Evolutionary conservation across 2,888 invertebrate genomes (phyloP), one percentile per base, ranked within the genome.

Genomic region (Ennomos fuscantarius): DNA sequence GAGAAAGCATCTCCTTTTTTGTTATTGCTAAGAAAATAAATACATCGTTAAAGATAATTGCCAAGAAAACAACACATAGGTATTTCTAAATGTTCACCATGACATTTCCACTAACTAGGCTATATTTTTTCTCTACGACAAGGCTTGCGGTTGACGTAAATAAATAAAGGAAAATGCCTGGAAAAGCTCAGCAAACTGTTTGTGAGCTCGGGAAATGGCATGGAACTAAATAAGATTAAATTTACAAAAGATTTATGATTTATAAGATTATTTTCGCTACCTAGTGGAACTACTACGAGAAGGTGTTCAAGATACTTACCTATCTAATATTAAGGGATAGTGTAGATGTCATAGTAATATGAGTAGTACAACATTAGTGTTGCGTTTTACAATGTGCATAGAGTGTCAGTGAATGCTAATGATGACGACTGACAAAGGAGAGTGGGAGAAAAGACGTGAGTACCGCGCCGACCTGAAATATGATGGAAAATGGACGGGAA

Each of bases 131-230:
- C 24, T 24, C 24, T 24, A 24, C 24, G 24, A 45, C 45, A 34
- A 39, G 11, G 8, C 41, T 46, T 54, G 54, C 32, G 13, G 42
- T 47, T 54, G 61, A 65, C 52, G 61, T 36, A 47, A 46, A 46
- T 55, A 55, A 43, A 45, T 61, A 50, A 51, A 34, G 40, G 44
- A 41, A 52, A 55, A 57, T 50, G 42, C 9, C 46, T 37, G 43
- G 8, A 24, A 24, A 1, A 24, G 43, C 43, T 33, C n/a, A 12
- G 9, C 33, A 31, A 40, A 34, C 40, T n/a, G 47, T 31, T 34
- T 36, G 12, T 44, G 24, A 55, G 46, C 42, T 54, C 37, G 55
- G 57, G 48, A 58, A 63, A 63, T 63, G 56, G 55, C 24, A 44
- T 32, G 45, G 35, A 53, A 40, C 46, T 46, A 41, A 41, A 24